Evolutionary conservation across 2,113 vertebrate genomes (phyloP).

Genomic region (Nettapus auritus): DNA sequence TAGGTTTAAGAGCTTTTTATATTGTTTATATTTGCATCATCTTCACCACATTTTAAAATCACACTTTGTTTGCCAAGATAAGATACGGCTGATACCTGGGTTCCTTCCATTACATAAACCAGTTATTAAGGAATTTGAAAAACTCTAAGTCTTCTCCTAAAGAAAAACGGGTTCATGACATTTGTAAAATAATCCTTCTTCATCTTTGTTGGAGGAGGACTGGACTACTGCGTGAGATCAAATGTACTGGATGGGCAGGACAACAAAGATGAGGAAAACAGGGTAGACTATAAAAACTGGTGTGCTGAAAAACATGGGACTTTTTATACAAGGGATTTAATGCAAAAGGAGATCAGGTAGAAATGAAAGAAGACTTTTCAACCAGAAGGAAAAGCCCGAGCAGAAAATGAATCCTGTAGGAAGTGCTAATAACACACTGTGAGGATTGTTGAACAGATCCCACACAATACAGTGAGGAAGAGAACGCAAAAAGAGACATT

Average conservation of each 20-base stretch:
- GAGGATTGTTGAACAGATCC: background rate
- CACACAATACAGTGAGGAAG: background rate
- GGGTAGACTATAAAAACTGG: background rate
- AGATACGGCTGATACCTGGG: background rate
- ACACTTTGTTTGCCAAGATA: background rate
- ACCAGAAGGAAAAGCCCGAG: background rate
- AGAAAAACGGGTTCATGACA: accelerated
- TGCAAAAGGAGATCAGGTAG: background rate
- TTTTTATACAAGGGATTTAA: background rate
- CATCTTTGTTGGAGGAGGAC: background rate
- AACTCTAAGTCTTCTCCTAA: background rate
- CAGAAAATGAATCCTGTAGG: background rate
- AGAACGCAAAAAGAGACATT: background rate
- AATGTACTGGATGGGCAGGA: background rate
- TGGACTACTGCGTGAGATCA: background rate
- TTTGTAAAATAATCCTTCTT: background rate
- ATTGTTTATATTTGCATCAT: background rate
- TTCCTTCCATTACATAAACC: background rate
- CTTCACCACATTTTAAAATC: background rate
- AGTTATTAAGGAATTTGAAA: background rate
- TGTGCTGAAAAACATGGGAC: background rate
- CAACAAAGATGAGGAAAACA: background rate
- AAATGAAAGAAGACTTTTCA: background rate
- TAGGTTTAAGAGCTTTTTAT: background rate
- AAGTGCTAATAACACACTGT: background rate